Percentiles rank a stretch among this genome's conserved stretches.
Conservation (phyloP, 2,888 invertebrate species). For the Anthrax anthrax region DNA sequence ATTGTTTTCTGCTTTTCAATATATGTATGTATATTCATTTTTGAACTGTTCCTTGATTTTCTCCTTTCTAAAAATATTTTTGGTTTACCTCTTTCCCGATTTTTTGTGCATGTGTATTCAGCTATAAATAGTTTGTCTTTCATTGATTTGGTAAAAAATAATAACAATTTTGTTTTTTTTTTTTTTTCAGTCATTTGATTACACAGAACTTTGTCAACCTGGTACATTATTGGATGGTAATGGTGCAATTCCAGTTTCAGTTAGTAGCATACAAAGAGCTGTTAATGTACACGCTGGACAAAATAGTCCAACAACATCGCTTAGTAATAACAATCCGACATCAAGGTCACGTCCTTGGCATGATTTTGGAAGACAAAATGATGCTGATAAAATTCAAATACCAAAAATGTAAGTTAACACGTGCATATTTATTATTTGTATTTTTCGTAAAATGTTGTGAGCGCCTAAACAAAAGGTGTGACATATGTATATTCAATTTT, state of each 20-base stretch:
- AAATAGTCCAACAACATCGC: slow-evolving; percentile 35
- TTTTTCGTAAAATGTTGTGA: too few species aligned
- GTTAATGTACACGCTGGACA: slow-evolving; percentile 36
- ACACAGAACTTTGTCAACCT: slow-evolving; percentile 75
- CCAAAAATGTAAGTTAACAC: slow-evolving; percentile 86
- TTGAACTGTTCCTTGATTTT: too few species aligned
- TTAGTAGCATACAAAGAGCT: slow-evolving; percentile 39
- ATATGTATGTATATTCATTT: too few species aligned
- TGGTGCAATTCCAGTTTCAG: slow-evolving; percentile 39
- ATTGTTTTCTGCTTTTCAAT: too few species aligned
- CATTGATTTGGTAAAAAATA: too few species aligned
- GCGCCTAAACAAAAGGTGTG: too few species aligned
- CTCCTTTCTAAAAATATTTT: too few species aligned
- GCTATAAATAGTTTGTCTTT: too few species aligned
- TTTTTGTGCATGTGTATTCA: too few species aligned
- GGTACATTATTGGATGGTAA: slow-evolving; percentile 39
- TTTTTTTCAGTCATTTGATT: slow-evolving; percentile 69
- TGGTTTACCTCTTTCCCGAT: too few species aligned
- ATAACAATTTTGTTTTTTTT: slow-evolving; percentile 5
- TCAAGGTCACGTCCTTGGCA: slow-evolving; percentile 81
- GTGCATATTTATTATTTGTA: too few species aligned
- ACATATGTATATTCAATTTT: too few species aligned
- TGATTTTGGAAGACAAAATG: slow-evolving; percentile 86
- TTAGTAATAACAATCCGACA: slow-evolving; percentile 47
- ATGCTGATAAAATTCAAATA: slow-evolving; percentile 93